Base-by-base conservation (phyloP, 2,113 vertebrate species). In the Heteronetta atricapilla region DNA sequence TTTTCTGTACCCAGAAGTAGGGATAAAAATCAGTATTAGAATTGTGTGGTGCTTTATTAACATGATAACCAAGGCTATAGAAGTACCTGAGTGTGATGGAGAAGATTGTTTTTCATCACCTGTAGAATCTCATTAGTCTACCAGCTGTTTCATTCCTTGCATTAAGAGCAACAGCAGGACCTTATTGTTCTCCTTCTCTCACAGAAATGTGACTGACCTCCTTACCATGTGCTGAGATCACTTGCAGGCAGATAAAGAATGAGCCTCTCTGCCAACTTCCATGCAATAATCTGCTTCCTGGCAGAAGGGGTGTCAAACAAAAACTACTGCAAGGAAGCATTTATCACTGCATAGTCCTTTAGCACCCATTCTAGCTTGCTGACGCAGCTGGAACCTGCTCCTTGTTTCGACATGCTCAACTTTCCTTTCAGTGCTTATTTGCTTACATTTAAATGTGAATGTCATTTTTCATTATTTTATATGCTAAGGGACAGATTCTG, bases 391-490 rank as follows among this genome's bases (percentile, higher is more conserved):
- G 46, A 78, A 91, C 8, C 53, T 81, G 33, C 26, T 93, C 13
- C 46, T 29, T 73, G 33, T 20, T 69, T 76, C 66, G 77, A 60
- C 8, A 8, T 74, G 68, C 63, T 46, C 59, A 70, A 55, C 48
- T 90, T 83, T 78, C 73, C 69, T 75, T 95, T 94, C 78, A 81
- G 2, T 44, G 73, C 20, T 90, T 42, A 82, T 94, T 90, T 92
- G 25, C 77, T 78, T 44, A 33, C 52, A 31, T 75, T 67, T 60
- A 86, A 90, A 56, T 60, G 56, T 52, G 52, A 75, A 20, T 93
- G 86, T 84, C 46, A 72, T 75, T 92, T 91, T 86, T 93, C 69
- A 86, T 86, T 78, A 83, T 70, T 94, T 83, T 84, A 11, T 56
- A 48, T 1, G 1, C 44, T 56, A 40, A 66, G 38, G 76, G 28